Conservation (phyloP, 2,888 invertebrate species). For the Sinotaia quadrata region DNA sequence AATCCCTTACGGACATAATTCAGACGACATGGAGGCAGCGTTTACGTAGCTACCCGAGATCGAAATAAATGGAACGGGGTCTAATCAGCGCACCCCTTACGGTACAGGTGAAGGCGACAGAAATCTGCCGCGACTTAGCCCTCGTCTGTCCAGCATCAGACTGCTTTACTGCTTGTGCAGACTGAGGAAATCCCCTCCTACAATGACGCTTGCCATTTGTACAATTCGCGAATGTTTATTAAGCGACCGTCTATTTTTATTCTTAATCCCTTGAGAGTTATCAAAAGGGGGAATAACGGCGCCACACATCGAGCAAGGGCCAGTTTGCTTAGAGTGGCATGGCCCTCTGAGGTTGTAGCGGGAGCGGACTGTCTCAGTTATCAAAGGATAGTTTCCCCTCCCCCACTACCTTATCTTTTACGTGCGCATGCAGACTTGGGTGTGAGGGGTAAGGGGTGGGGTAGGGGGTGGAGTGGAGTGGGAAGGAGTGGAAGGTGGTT, state of each 20-base stretch:
- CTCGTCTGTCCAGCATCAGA: too few species aligned
- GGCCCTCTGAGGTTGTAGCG: too few species aligned
- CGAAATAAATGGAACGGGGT: too few species aligned
- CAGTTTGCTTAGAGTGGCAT: slow-evolving; percentile 5
- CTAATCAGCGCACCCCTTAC: too few species aligned
- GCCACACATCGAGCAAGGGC: not conserved
- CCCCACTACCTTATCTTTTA: not conserved
- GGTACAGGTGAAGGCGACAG: too few species aligned
- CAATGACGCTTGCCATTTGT: slow-evolving; percentile 1
- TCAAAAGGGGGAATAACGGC: not conserved
- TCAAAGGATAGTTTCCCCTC: not conserved
- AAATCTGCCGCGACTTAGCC: too few species aligned
- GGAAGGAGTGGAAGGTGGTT: not conserved
- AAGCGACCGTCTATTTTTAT: not conserved
- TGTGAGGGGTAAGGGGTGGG: not conserved
- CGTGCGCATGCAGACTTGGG: not conserved
- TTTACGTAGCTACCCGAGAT: too few species aligned
- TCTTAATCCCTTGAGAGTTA: slow-evolving; percentile 5
- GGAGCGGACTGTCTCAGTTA: not conserved
- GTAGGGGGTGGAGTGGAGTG: not conserved
- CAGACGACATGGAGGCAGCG: too few species aligned
- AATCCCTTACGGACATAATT: too few species aligned
- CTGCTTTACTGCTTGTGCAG: not conserved
- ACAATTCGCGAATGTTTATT: slow-evolving; percentile 16
- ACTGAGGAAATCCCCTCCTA: not conserved